Evolutionary conservation across 2,113 vertebrate species (phyloP).

Genomic region (Scomber japonicus): DNA sequence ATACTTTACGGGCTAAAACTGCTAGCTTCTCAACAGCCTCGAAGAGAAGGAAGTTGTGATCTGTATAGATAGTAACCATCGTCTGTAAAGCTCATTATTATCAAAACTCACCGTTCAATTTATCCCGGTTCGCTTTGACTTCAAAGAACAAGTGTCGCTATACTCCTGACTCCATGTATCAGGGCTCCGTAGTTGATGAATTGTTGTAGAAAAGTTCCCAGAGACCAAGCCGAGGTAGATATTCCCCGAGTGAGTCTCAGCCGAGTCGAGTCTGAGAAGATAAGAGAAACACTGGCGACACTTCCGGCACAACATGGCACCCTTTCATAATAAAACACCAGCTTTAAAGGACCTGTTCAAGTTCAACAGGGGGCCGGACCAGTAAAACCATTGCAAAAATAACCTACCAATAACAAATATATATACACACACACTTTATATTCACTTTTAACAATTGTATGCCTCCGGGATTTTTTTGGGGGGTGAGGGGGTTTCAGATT

Average conservation of each 20-base stretch:
- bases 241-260: conserved; percentile 50
- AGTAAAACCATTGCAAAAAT: too few relatives aligned
- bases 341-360: too few relatives aligned
- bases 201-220: conserved; percentile 61
- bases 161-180: conserved; percentile 17
- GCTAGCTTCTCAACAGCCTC: conserved; percentile 60
- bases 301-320: background rate
- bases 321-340: conserved; percentile 53
- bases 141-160: background rate
- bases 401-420: too few relatives aligned
- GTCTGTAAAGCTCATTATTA: background rate
- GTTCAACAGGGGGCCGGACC: too few relatives aligned
- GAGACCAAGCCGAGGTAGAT: conserved; percentile 33
- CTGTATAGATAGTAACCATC: conserved; percentile 10
- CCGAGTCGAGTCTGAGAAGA: background rate
- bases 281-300: background rate
- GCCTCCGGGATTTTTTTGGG: too few relatives aligned
- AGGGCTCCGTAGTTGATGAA: background rate
- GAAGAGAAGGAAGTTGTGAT: conserved; percentile 66
- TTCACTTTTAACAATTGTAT: too few relatives aligned
- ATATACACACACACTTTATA: too few relatives aligned
- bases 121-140: background rate
- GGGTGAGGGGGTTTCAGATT: too few relatives aligned
- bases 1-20: conserved; percentile 34
- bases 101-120: conserved; percentile 18